Evolutionary conservation across 2,888 invertebrate species (phyloP), one percentile per base, ranked within the genome.

Genomic region (Exephanes ischioxanthus): DNA sequence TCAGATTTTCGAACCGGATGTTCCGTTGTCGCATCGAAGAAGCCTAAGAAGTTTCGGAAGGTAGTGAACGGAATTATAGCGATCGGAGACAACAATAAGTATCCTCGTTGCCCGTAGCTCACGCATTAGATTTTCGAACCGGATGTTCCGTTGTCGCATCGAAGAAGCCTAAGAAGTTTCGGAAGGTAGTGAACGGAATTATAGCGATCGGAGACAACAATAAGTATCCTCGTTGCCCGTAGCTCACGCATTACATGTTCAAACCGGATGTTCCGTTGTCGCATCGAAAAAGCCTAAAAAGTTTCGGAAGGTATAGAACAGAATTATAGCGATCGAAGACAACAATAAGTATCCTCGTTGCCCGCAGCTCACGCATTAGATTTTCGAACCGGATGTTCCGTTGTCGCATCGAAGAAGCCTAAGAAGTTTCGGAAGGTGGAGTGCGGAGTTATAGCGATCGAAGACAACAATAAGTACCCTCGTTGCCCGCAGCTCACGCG

Each of bases 391-490:
- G 16, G 45, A 48, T 48, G 16, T 48, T 48, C 14, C 4, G 16
- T 4, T 16, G 45, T 14, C 45, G 14, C 45, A 14, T 16, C 45
- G 4, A 48, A 48, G 0, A 48, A 48, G 16, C 45, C 45, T 48
- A 7, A 41, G 41, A 45, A 45, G 14, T 45, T 45, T 45, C 45
- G 11, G 14, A 14, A 14, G 45, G 14, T 37, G 19, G 19, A 53
- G 19, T n/a, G 19, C 53, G 7, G 19, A 53, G 53, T n/a, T 53
- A 53, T 19, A 53, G 53, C 53, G 19, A 53, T 53, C 53, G 53
- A 53, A 19, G 19, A 53, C 53, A n/a, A 53, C 53, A 53, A 53
- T 53, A 53, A 53, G 53, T 53, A 53, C 19, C n/a, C 7, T 55
- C 22, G 55, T 22, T 11, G 22, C 55, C 19, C 55, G 55, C 19